phyloP scores from a whole-genome alignment of 1,140 invertebrate species.

The Periplaneta americana region DNA sequence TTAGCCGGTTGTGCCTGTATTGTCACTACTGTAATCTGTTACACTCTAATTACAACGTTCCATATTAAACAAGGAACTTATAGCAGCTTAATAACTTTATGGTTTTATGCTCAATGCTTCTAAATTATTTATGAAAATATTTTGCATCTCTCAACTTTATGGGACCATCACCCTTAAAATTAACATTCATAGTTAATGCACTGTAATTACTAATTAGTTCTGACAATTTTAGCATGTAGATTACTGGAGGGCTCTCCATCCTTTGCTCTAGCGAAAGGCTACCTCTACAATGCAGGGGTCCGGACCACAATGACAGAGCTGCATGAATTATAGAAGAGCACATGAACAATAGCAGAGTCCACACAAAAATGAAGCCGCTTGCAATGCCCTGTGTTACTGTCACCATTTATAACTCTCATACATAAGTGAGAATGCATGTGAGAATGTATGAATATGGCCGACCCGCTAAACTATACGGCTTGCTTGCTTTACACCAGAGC shows the following conservation, averaged over 20 bases:
- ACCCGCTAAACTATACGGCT: not conserved
- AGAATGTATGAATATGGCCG: not conserved
- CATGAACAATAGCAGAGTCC: not conserved
- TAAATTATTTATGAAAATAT: too few relatives aligned
- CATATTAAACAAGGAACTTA: too few relatives aligned
- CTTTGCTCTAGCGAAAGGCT: not conserved
- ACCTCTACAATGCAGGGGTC: not conserved
- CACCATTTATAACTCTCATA: not conserved
- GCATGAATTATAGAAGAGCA: not conserved
- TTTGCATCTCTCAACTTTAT: too few relatives aligned
- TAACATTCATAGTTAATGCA: not conserved
- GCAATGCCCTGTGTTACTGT: not conserved
- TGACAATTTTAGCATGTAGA: not conserved
- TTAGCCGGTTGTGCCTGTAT: too few relatives aligned
- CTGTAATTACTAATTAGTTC: not conserved
- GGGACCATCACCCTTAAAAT: not conserved
- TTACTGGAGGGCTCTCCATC: not conserved
- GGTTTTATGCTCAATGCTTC: too few relatives aligned
- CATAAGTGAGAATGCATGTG: not conserved
- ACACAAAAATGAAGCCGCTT: not conserved
- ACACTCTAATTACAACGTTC: too few relatives aligned
- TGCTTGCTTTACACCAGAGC: not conserved
- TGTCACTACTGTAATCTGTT: too few relatives aligned
- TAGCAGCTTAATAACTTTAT: too few relatives aligned
- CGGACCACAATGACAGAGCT: not conserved